Percentiles rank a stretch among this genome's conserved stretches.
Conservation (phyloP, 1,140 invertebrate species). For the Propsilocerus akamusi region DNA sequence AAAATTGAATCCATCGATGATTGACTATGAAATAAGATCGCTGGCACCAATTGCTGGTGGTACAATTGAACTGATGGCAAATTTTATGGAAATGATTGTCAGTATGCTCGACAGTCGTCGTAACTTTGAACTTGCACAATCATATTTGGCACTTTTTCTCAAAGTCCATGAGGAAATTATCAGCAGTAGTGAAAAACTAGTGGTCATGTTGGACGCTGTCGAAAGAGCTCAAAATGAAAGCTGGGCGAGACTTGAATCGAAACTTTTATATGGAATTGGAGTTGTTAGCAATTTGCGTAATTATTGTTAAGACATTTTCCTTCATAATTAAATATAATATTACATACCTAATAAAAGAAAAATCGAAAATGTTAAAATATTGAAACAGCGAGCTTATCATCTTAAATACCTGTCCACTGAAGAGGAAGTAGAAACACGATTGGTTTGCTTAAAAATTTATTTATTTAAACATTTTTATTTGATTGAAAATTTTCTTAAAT, state of each 20-base stretch:
- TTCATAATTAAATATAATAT: too few species aligned
- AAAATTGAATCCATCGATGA: conserved; percentile 57
- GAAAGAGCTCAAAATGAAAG: conserved; percentile 32
- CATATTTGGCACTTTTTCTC: conserved; percentile 81
- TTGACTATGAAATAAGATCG: conserved; percentile 79
- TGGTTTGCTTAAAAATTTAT: too few species aligned
- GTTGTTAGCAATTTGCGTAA: conserved; percentile 53
- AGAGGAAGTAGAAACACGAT: too few species aligned
- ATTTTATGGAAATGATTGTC: conserved; percentile 64
- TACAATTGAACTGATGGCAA: conserved; percentile 42
- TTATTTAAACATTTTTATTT: too few species aligned
- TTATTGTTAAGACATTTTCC: conserved; percentile 33
- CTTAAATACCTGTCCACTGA: too few species aligned
- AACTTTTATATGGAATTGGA: conserved; percentile 59
- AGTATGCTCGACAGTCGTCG: conserved; percentile 51
- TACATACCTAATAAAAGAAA: too few species aligned
- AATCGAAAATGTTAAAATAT: too few species aligned
- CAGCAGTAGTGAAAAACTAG: conserved; percentile 32
- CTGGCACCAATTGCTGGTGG: conserved; percentile 53
- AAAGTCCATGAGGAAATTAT: conserved; percentile 60
- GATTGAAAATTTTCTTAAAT: too few species aligned
- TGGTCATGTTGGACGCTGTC: conserved; percentile 34
- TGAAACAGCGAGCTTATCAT: too few species aligned
- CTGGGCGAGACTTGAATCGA: conserved; percentile 49
- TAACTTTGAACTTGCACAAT: conserved; percentile 83